A percentile compares a stretch with the other conserved stretches of the same genome.
phyloP scores from a whole-genome alignment of 2,797 vertebrate species.

The Sebastes minor region DNA sequence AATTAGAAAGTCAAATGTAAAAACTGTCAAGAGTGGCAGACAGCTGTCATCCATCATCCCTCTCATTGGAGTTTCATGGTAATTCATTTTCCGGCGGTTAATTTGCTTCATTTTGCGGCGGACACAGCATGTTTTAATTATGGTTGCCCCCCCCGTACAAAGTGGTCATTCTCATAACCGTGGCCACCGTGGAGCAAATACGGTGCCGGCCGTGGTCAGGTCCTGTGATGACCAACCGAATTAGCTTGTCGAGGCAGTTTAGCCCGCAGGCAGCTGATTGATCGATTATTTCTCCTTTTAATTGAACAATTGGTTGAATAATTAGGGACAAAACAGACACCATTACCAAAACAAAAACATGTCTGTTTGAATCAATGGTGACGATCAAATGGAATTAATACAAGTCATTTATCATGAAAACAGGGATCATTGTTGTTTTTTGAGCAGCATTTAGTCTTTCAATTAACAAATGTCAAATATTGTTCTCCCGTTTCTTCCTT shows the following conservation, averaged over 20 bases:
- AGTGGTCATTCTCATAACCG: constrained; percentile 40
- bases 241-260: constrained; percentile 59
- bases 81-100: constrained; percentile 70
- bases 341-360: constrained; percentile 50
- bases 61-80: constrained; percentile 76
- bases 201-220: constrained; percentile 17
- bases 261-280: constrained; percentile 44
- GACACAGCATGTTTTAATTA: constrained; percentile 66
- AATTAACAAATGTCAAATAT: neutral
- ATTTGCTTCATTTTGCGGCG: constrained; percentile 71
- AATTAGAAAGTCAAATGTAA: constrained; percentile 85
- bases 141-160: constrained; percentile 15
- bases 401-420: constrained; percentile 1
- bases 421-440: neutral
- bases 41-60: constrained; percentile 81
- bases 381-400: constrained; percentile 22
- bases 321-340: constrained; percentile 43
- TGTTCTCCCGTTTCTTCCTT: neutral
- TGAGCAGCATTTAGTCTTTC: neutral
- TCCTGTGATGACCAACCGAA: constrained; percentile 67
- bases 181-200: constrained; percentile 1
- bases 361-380: constrained; percentile 35
- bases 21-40: constrained; percentile 74
- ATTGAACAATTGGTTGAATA: constrained; percentile 45
- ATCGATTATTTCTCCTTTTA: constrained; percentile 51